Conservation (phyloP, 2,113 vertebrate species). For the Platysteira castanea region DNA sequence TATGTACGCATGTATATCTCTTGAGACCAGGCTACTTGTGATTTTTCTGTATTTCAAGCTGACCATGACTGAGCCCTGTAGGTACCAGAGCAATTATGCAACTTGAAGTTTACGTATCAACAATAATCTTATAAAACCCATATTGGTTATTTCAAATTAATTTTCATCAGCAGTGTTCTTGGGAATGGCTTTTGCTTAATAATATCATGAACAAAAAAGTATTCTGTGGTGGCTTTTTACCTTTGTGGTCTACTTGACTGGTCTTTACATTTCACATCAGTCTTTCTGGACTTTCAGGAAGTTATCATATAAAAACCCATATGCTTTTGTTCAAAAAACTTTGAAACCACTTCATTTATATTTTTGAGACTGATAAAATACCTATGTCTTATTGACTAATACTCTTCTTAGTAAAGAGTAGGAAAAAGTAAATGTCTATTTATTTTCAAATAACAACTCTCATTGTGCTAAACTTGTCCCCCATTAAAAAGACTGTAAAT, state of each 20-base stretch:
- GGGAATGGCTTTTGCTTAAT: background rate
- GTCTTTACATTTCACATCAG: background rate
- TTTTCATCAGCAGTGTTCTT: background rate
- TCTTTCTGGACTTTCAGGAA: background rate
- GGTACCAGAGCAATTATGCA: background rate
- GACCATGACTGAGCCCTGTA: background rate
- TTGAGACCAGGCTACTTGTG: background rate
- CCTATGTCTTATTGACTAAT: background rate
- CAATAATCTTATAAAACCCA: accelerated
- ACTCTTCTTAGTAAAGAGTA: background rate
- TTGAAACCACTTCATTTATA: background rate
- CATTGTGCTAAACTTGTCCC: accelerated
- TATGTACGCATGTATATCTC: background rate
- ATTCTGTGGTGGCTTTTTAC: accelerated
- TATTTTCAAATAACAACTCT: background rate
- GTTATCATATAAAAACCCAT: background rate
- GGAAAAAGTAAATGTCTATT: background rate
- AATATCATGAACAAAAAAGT: background rate
- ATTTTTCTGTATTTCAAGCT: background rate
- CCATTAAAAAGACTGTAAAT: background rate
- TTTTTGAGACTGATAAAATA: background rate
- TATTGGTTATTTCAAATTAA: background rate
- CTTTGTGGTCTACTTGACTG: background rate
- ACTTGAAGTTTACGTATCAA: background rate
- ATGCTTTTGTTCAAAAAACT: background rate